Base-by-base conservation (phyloP, 2,888 invertebrate species). In the Gandaritis pyraliata region DNA sequence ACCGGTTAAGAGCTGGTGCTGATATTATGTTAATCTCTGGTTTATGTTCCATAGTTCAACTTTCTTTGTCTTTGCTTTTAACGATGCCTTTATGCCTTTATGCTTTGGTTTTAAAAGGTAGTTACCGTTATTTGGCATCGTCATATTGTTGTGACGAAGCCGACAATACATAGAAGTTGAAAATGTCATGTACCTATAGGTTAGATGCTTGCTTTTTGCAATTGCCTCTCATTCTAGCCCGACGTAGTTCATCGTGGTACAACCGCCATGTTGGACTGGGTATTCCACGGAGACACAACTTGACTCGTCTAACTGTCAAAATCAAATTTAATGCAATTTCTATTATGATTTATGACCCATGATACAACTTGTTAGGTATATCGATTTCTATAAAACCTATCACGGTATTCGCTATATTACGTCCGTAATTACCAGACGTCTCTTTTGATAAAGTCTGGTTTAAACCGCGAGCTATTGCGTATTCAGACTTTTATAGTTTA, bases 11-110 rank as follows among this genome's bases (percentile, higher is more conserved):
- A 65, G 58, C 65, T 62, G 57, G 61, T 59, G 59, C 59, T 62
- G 62, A 62, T 65, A 65, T 62, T 62, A 57, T 65, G 66, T 60
- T 70, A 66, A 68, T 65, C 65, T 54, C 54, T 41, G 52, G 55
- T 59, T 64, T 59, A 64, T 52, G 58, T 38, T 46, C 53, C 60
- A 61, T 68, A 68, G 64, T 68, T 60, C 56, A 64, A 66, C 60
- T 66, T 65, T 64, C 58, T 60, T 60, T 56, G 56, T 56, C 59
- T 59, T 39, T 48, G 57, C 55, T 58, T 59, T 54, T 64, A 59
- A 60, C 56, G 59, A 56, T 29, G 56, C 38, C 51, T 50, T 45
- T 53, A n/a, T n/a, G 7, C 11, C 16, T n/a, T n/a, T n/a, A n/a
- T n/a, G n/a, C 36, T 36, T n/a, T 7, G 30, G 8, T 29, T 29